Evolutionary conservation across 2,113 vertebrate genomes (phyloP).

Genomic region (Cnemophilus loriae): DNA sequence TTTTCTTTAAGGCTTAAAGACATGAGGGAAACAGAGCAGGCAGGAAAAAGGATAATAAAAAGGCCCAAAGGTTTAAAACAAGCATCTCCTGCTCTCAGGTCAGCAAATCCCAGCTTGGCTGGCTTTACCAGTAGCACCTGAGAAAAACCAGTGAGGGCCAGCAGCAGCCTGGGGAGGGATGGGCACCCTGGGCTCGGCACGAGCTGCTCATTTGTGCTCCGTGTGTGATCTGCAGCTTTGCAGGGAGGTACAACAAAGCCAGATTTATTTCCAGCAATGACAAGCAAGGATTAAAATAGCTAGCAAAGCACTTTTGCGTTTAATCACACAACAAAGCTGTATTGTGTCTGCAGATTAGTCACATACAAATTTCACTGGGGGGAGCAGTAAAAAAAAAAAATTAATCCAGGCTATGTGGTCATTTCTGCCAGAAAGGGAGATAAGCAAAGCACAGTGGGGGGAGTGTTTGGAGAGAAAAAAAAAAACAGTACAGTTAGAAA

Average conservation of each 20-base stretch:
- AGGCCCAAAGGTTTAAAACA: not conserved
- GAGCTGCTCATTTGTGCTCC: not conserved
- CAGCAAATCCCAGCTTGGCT: not conserved
- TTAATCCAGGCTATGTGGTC: not conserved
- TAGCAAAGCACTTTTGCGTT: not conserved
- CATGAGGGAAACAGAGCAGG: not conserved
- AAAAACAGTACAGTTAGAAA: not conserved
- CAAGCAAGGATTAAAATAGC: not conserved
- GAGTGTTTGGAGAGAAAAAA: not conserved
- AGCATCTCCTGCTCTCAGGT: not conserved
- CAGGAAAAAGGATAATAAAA: not conserved
- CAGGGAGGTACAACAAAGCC: not conserved
- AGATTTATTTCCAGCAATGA: not conserved
- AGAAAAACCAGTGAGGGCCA: not conserved
- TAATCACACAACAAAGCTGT: not conserved
- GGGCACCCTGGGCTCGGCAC: not conserved
- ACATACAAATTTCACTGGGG: not conserved
- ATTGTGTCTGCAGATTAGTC: not conserved
- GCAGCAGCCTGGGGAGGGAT: not conserved
- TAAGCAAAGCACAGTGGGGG: not conserved
- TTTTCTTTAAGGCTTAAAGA: not conserved
- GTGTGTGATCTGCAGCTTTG: not conserved
- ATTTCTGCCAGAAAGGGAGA: not conserved
- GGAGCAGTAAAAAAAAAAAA: not conserved
- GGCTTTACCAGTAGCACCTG: not conserved